A percentile compares a stretch with the other conserved stretches of the same genome.
Evolutionary conservation across 2,113 vertebrate genomes (phyloP).

Genomic region (Amblyornis subalaris): DNA sequence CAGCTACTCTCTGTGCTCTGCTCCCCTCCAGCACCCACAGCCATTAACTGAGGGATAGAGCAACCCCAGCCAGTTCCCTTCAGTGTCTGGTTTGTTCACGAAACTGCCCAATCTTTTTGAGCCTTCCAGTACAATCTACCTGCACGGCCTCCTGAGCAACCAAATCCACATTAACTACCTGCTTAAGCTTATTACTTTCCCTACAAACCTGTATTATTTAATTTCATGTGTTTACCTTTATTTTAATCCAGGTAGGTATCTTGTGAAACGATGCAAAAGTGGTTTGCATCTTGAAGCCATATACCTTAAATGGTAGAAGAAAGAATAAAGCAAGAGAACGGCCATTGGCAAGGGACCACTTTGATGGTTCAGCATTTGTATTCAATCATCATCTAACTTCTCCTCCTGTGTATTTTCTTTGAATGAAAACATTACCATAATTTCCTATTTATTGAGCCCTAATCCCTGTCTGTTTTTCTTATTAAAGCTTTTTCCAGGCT

Average conservation of each 20-base stretch:
- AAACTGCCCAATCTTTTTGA: background rate
- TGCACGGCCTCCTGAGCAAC: background rate
- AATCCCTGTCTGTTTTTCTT: background rate
- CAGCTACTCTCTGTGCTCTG: background rate
- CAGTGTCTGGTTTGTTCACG: background rate
- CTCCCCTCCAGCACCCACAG: background rate
- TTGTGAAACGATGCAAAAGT: background rate
- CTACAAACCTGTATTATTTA: background rate
- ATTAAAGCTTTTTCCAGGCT: background rate
- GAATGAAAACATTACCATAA: background rate
- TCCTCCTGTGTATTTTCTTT: background rate
- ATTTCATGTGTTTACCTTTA: background rate
- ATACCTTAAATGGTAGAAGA: background rate
- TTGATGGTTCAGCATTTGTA: background rate
- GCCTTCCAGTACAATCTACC: background rate
- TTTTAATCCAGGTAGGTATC: background rate
- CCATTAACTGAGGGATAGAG: rapidly evolving
- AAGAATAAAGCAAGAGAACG: background rate
- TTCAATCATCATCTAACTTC: background rate
- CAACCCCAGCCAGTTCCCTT: background rate
- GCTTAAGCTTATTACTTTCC: background rate
- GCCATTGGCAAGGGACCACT: background rate
- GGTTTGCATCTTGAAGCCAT: background rate
- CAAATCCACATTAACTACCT: background rate
- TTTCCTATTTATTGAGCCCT: background rate